Percentiles rank a stretch among this genome's conserved stretches.
phyloP scores from a whole-genome alignment of 2,888 invertebrate genomes.

The Brenthis hecate region DNA sequence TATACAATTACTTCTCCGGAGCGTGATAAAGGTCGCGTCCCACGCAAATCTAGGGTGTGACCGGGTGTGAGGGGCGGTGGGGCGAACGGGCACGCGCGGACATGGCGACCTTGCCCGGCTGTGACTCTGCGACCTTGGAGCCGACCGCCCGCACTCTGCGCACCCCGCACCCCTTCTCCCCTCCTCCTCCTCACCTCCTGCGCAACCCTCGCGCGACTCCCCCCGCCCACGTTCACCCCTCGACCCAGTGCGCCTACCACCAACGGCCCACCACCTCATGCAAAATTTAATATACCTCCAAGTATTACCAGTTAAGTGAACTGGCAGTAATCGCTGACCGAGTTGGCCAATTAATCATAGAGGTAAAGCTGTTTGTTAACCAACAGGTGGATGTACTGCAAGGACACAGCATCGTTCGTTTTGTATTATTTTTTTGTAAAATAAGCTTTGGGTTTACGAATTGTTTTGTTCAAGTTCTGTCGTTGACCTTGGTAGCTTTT shows the following conservation, averaged over 20 bases:
- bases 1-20: constrained; percentile 78
- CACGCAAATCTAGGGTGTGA: constrained; percentile 75
- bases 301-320: constrained; percentile 50
- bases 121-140: constrained; percentile 82
- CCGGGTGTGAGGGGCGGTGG: constrained; percentile 60
- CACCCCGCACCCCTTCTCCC: constrained; percentile 42
- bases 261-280: constrained; percentile 60
- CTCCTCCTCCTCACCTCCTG: constrained; percentile 41
- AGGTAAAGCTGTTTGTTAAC: constrained; percentile 15
- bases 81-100: constrained; percentile 73
- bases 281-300: constrained; percentile 70
- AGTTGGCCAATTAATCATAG: constrained; percentile 24
- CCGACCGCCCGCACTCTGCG: constrained; percentile 53
- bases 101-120: constrained; percentile 81
- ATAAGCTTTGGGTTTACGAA: constrained; percentile 20
- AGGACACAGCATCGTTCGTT: constrained; percentile 26
- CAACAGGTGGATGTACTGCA: constrained; percentile 34
- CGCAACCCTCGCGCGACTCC: constrained; percentile 50
- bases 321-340: constrained; percentile 53
- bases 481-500: constrained; percentile 24
- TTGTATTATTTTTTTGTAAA: constrained; percentile 26
- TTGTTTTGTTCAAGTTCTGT: constrained; percentile 25
- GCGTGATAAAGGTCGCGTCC: constrained; percentile 80
- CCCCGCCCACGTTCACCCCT: constrained; percentile 51
- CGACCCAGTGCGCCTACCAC: constrained; percentile 48